Percentiles rank a stretch among this genome's conserved stretches.
Conservation (phyloP, 2,888 invertebrate species). For the Junonia oenone region DNA sequence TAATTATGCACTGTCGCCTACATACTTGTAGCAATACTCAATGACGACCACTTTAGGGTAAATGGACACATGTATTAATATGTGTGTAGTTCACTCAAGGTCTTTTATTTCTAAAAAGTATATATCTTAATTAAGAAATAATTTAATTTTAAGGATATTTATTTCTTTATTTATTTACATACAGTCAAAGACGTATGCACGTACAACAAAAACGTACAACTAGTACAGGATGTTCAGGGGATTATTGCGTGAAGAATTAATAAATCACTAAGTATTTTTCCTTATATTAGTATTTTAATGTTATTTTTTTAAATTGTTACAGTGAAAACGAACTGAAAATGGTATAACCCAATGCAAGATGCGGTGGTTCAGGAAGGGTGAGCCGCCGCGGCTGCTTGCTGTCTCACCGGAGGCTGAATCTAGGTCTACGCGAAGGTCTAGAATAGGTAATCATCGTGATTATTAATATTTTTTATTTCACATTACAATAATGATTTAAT, state of each 20-base stretch:
- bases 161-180: too few species aligned
- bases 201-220: too few species aligned
- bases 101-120: background rate
- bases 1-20: constrained; percentile 12
- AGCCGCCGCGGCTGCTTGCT: constrained; percentile 84
- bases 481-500: too few species aligned
- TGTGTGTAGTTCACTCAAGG: background rate
- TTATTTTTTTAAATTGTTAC: too few species aligned
- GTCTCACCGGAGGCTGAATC: constrained; percentile 81
- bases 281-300: too few species aligned
- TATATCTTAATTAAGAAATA: too few species aligned
- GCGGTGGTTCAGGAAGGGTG: constrained; percentile 87
- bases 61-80: too few species aligned
- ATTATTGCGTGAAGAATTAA: too few species aligned
- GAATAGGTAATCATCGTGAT: constrained; percentile 59
- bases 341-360: constrained; percentile 52
- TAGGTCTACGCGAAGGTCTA: constrained; percentile 55
- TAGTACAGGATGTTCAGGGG: too few species aligned
- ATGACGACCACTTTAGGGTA: constrained; percentile 9
- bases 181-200: too few species aligned
- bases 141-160: too few species aligned
- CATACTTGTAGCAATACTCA: constrained; percentile 3
- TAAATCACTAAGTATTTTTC: too few species aligned
- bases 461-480: background rate
- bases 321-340: constrained; percentile 26